Evolutionary conservation across 30 jellyfish, hydroid and myxozoan species (phyloP), one percentile per base, ranked within the genome.

Genomic region (Aurelia aurita): DNA sequence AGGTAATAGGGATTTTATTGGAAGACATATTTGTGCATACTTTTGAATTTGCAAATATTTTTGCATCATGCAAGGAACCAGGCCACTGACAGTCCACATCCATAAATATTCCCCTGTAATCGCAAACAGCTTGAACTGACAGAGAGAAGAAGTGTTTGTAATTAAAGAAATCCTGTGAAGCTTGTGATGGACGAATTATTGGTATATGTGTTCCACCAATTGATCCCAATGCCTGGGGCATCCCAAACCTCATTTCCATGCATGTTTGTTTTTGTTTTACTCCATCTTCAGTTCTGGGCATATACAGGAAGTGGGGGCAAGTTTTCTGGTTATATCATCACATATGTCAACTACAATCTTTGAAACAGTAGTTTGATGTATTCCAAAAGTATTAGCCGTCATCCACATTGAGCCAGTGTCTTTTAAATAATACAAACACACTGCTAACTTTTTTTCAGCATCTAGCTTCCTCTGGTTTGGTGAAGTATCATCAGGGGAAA

Each of bases 71-170:
- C 58, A 71, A 10, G 53, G 85, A 44, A 5, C 88, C 92, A 18
- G 96, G 93, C 92, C 96, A 88, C 13, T 84, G 77, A 34, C 96
- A 88, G 35, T 79, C 92, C 26, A 84, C 95, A 59, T 72, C 95
- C 95, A 71, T 84, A 61, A 84, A 84, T 70, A 84, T 26, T 3
- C 82, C 94, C 51, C 82, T 84, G 70, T 53, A 84, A 63, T 72
- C 89, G 44, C 94, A 84, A 26, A 84, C 79, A 5, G 94, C 94
- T 54, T 70, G 94, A 21, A 84, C 94, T 22, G 57, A 68, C 18
- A 84, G 14, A 31, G 89, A 69, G 66, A 7, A 74, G 27, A 34
- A 84, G 25, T 49, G 64, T 53, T 84, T n/a, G n/a, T n/a, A n/a
- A n/a, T n/a, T n/a, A n/a, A n/a, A n/a, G n/a, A n/a, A n/a, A n/a